phyloP scores from a whole-genome alignment of 2,888 invertebrate species.

The Acrocyrtus sp. region DNA sequence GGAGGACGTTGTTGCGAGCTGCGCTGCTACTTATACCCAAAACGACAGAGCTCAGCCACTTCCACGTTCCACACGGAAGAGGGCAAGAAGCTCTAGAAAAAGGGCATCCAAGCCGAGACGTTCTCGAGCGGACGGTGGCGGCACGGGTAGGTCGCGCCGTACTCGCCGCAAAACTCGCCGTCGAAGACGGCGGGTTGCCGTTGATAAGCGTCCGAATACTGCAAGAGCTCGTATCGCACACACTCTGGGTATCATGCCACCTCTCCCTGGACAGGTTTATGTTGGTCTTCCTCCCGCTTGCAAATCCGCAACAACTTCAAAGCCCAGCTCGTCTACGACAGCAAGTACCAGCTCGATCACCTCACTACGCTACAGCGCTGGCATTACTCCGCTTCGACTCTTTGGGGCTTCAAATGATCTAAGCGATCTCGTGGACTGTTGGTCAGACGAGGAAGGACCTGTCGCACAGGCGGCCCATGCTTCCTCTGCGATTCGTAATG shows the following conservation, averaged over 20 bases:
- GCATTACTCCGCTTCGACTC: constrained; percentile 72
- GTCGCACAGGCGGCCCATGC: neutral
- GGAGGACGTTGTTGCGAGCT: constrained; percentile 1
- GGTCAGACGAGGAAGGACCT: constrained; percentile 34
- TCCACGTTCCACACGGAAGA: too few species aligned
- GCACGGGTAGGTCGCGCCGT: constrained; percentile 64
- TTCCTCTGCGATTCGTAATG: constrained; percentile 19
- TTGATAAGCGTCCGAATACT: constrained; percentile 62
- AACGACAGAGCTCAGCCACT: too few species aligned
- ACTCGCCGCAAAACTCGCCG: constrained; percentile 48
- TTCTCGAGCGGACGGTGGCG: constrained; percentile 67
- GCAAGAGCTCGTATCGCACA: constrained; percentile 70
- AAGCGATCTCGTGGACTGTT: constrained; percentile 70
- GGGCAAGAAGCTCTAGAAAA: neutral
- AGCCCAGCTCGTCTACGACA: constrained; percentile 15
- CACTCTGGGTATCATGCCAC: constrained; percentile 69
- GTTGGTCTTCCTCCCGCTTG: constrained; percentile 59
- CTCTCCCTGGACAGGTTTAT: constrained; percentile 63
- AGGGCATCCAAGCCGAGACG: constrained; percentile 37
- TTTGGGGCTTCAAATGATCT: constrained; percentile 77
- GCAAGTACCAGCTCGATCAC: constrained; percentile 44
- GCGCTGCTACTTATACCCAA: too few species aligned
- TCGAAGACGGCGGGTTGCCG: constrained; percentile 52
- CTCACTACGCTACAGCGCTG: constrained; percentile 60
- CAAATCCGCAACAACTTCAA: constrained; percentile 21